Base-by-base conservation (phyloP, 1,140 invertebrate species). In the Chionoecetes opilio region DNA sequence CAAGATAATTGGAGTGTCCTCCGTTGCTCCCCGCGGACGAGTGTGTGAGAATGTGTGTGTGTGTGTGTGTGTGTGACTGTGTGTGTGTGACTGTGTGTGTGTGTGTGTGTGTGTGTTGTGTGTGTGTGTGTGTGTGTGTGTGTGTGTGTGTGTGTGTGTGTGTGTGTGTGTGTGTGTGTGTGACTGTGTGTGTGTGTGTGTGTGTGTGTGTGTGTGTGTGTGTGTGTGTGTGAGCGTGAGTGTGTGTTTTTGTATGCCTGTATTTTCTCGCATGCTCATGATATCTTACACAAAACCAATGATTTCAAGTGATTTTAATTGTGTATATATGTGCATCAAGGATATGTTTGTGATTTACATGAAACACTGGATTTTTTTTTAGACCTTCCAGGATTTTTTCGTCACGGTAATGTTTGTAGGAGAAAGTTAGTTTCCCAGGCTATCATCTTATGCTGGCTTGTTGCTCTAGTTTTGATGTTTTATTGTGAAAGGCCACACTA, bases 1-100 rank as follows among this genome's bases (percentile, higher is more conserved):
- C 93, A 82, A 94, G 14, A 90, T 94, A 94, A 94, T 94, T 94
- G 93, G 89, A 89, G 93, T 94, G 93, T 94, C 93, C 93, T 94
- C 93, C 93, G 93, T 94, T 94, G 93, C 89, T 94, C 93, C 93
- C 93, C 38, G 87, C 93, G 87, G 93, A 94, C 93, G 87, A 90
- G 63, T 94, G 86, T 93, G 93, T 63, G 93, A 94, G 86, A 87
- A 88, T 87, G 53, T 82, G 63, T 75, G 63, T 75, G 63, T 75
- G 21, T 75, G 63, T 75, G 63, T 75, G 53, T 75, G 53, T 75
- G 53, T 75, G 53, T 75, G 53, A 14, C 8, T 75, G 53, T 75
- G 63, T 75, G 63, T 75, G 63, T 75, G 63, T 75, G 63, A n/a
- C 21, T 75, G 63, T 75, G 63, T 75, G 63, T 75, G 63, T 75